Evolutionary conservation across 2,888 invertebrate species (phyloP), one percentile per base, ranked within the genome.

Genomic region (Caenorhabditis sp.): DNA sequence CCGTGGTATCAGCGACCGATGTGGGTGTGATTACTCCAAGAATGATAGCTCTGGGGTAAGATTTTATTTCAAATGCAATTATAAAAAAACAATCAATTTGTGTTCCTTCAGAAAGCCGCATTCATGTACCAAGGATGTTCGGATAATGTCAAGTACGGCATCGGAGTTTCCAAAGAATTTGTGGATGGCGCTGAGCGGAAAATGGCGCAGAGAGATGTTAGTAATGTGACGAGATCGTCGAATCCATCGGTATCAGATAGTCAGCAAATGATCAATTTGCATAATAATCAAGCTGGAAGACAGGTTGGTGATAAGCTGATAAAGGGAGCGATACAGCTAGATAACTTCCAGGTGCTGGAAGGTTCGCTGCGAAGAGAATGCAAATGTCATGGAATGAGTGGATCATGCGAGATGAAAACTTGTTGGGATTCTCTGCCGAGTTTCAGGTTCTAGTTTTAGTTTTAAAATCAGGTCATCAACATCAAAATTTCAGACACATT

Each of bases 361-460:
- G 88, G 89, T 50, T 92, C 92, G 82, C 92, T 93, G 89, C 87
- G 92, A 22, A 87, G 86, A 50, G 88, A 89, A 55, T 90, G 90
- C 80, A 90, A 90, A 70, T 90, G 90, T 56, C 90, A 90, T 53
- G 90, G 90, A 28, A 88, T 90, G 83, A 88, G 88, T 72, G 90
- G 90, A 11, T 87, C 88, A 4, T 90, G 90, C 55, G 90, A 90
- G 60, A 83, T 90, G 82, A 85, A 83, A 37, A 90, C 90, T 0
- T 90, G 90, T 64, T 90, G 90, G 90, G 95, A 95, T 91, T 96
- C 96, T 26, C 93, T 97, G 89, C 96, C 97, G 22, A 60, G 85
- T 0, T 90, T 90, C 79, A 83, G 86, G 85, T 85, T 15, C 13
- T 56, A 22, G 28, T 56, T 28, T 35, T 35, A 32, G 11, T 32